A percentile compares a stretch with the other conserved stretches of the same genome.
These are phyloP conservation scores for Orthonevra nobilis DNA, from an alignment of 2,888 invertebrate species.

Conservation along the genomic window DNA sequence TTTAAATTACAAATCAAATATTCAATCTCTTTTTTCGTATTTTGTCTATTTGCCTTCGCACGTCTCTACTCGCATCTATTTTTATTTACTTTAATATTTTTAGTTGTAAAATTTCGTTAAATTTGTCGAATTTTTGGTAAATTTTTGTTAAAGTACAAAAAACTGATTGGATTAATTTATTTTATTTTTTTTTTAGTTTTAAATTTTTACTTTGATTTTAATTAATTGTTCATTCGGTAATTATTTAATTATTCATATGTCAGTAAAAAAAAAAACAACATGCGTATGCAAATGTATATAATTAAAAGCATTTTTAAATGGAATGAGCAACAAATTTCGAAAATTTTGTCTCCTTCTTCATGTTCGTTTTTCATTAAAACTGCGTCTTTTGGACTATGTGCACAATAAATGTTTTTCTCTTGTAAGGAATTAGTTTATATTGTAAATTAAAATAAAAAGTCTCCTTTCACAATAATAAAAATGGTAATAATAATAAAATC, in stretches of 20 bases:
- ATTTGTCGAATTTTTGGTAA: conserved; percentile 57
- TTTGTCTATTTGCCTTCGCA: conserved; percentile 54
- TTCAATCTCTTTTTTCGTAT: conserved; percentile 10
- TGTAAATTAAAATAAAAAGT: conserved; percentile 65
- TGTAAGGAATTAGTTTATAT: conserved; percentile 60
- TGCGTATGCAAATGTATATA: conserved; percentile 17
- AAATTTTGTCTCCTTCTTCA: conserved; percentile 25
- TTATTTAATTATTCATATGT: conserved; percentile 7
- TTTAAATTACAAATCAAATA: conserved; percentile 63
- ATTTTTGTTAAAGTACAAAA: conserved; percentile 60
- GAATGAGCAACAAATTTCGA: conserved; percentile 64
- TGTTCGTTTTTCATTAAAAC: background rate
- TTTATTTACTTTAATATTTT: conserved; percentile 21
- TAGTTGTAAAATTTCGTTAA: conserved; percentile 49
- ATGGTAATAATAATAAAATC: conserved; percentile 44
- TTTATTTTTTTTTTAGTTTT: conserved; percentile 13
- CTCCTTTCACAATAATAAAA: no score
- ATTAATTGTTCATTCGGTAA: conserved; percentile 45
- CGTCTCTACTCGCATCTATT: conserved; percentile 48
- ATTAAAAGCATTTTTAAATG: conserved; percentile 67
- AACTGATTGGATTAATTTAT: conserved; percentile 11
- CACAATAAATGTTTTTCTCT: conserved; percentile 8
- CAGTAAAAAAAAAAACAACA: conserved; percentile 21
- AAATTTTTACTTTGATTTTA: conserved; percentile 30
- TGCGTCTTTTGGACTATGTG: background rate